Base-by-base conservation (phyloP, 2,797 vertebrate species). In the Phalanger gymnotis region DNA sequence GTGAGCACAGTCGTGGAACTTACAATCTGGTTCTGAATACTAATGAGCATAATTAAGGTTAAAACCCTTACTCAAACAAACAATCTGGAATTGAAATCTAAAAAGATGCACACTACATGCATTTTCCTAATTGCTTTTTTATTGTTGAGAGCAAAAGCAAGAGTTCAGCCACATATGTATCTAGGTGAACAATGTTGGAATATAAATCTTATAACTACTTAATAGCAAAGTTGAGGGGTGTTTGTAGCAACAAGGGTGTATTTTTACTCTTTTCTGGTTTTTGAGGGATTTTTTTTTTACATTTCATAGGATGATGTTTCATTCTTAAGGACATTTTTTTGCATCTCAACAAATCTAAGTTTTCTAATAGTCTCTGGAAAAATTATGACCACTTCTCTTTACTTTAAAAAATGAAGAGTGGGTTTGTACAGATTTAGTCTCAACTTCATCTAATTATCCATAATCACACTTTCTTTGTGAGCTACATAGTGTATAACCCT, bases 101-200 rank as follows among this genome's bases (percentile, higher is more conserved):
- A 27, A 81, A 81, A 81, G 73, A 81, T 81, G 40, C 40, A 81
- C 73, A 81, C 25, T 81, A 47, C 73, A 81, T 47, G 73, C 73
- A 81, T 81, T 81, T 81, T 81, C 22, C 73, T 81, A 81, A 81
- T 81, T 81, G 73, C 73, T 81, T 81, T 81, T 81, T 81, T 81
- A 81, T 81, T 81, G 47, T 81, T 47, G 40, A 81, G 73, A 47
- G 40, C 40, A 81, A 81, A 47, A 81, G 9, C n/a, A 47, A 47
- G 73, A 47, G 73, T 81, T 81, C 73, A 27, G 22, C 22, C 7
- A 47, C 73, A 81, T 25, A 47, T 47, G 40, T 47, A 47, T 47
- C 22, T 81, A 47, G 22, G 73, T 81, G 73, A 81, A 81, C 40
- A 81, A 7, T 47, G 9, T 47, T 47, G 0, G 73, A 47, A 47